Evolutionary conservation across 2,113 vertebrate genomes (phyloP).

Genomic region (Pterocles orientalis): DNA sequence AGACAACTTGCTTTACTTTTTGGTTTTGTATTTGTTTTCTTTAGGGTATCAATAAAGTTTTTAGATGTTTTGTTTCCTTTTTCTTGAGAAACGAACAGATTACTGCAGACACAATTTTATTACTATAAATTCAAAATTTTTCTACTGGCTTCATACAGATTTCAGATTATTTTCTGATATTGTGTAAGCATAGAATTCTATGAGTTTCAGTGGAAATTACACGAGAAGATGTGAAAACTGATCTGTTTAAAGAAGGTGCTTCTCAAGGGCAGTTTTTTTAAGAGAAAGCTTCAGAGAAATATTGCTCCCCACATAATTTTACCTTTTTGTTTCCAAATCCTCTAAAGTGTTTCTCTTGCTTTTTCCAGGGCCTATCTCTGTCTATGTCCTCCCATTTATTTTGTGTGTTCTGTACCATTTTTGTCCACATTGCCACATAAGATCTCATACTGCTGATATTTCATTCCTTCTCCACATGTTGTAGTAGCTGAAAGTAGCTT

Average conservation of each 20-base stretch:
- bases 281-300: neutral
- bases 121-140: neutral
- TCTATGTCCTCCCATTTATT: neutral
- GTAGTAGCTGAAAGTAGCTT: neutral
- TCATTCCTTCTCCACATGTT: neutral
- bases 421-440: neutral
- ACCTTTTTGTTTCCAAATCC: neutral
- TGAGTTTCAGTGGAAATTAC: neutral
- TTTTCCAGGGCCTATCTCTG: neutral
- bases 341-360: neutral
- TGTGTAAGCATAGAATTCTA: neutral
- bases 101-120: neutral
- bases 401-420: neutral
- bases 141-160: neutral
- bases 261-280: neutral
- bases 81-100: neutral
- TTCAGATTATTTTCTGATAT: neutral
- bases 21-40: neutral
- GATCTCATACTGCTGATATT: neutral
- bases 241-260: neutral
- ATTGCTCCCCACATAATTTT: neutral
- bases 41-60: neutral
- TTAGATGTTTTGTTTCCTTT: neutral
- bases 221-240: neutral
- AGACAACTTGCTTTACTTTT: neutral